phyloP scores from a whole-genome alignment of 1,140 invertebrate genomes.

The Magallana ariakensis region DNA sequence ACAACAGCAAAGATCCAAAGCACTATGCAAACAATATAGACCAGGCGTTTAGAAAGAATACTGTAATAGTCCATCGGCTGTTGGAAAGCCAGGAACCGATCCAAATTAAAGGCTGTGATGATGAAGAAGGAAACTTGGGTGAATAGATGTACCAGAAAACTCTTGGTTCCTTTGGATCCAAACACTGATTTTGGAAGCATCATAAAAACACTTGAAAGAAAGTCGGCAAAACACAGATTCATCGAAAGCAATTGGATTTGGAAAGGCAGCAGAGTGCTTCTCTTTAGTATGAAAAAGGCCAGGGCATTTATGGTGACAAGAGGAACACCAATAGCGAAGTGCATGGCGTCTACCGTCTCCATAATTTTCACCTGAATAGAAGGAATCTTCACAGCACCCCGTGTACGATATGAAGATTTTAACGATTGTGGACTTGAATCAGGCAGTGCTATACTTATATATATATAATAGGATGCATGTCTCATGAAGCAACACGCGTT shows the following conservation, averaged over 20 bases:
- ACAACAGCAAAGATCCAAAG: not conserved
- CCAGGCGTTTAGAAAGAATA: not conserved
- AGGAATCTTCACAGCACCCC: no score
- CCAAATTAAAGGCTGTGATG: not conserved
- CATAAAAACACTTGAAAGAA: not conserved
- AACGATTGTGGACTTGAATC: no score
- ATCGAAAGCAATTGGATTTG: not conserved
- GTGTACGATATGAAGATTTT: no score
- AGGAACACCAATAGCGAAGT: not conserved
- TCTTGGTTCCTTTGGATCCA: not conserved
- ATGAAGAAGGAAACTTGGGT: not conserved
- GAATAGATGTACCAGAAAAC: not conserved
- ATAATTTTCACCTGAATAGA: not conserved
- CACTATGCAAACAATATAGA: not conserved
- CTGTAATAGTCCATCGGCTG: not conserved
- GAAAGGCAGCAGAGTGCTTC: not conserved
- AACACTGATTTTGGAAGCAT: not conserved
- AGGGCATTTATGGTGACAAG: not conserved
- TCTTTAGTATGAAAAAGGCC: not conserved
- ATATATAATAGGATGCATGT: no score
- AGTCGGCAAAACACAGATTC: not conserved
- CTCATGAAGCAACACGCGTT: no score
- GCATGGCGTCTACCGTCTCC: not conserved
- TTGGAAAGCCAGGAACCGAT: not conserved
- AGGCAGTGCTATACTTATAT: no score